A percentile compares a stretch with the other conserved stretches of the same genome.
These are phyloP conservation scores for Latrodectus hesperus DNA, from an alignment of 2,888 invertebrate species.

Conservation along the genomic window DNA sequence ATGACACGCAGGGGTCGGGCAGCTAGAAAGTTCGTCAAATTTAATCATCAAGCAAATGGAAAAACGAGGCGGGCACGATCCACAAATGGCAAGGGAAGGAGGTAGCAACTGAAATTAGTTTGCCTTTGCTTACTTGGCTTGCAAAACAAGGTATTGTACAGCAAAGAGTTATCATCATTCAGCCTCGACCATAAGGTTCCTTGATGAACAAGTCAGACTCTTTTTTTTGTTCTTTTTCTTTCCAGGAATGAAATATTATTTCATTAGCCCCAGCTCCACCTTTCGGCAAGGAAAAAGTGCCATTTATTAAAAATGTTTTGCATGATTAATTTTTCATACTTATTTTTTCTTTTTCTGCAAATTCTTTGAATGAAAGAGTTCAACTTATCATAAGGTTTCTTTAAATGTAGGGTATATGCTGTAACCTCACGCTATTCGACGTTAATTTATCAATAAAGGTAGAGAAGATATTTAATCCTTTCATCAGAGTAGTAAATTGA, in stretches of 20 bases:
- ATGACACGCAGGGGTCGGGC: conserved; percentile 59
- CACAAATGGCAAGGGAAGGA: conserved; percentile 42
- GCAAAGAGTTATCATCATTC: not conserved
- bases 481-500: too few species aligned
- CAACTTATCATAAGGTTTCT: too few species aligned
- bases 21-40: conserved; percentile 36
- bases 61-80: conserved; percentile 57
- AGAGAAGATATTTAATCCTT: too few species aligned
- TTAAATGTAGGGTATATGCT: too few species aligned
- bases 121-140: not conserved
- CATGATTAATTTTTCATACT: not conserved
- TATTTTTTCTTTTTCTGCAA: too few species aligned
- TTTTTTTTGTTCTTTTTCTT: not conserved
- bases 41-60: conserved; percentile 66
- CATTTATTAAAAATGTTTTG: conserved; percentile 1
- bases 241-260: conserved; percentile 50
- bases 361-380: too few species aligned
- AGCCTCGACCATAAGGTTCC: not conserved
- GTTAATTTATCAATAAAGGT: too few species aligned
- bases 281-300: not conserved
- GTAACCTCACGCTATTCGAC: too few species aligned
- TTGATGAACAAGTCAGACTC: not conserved
- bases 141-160: conserved; percentile 64
- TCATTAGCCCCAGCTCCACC: conserved; percentile 26
- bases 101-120: conserved; percentile 43